phyloP scores from a whole-genome alignment of 2,113 vertebrate genomes.

The Saccopteryx leptura region DNA sequence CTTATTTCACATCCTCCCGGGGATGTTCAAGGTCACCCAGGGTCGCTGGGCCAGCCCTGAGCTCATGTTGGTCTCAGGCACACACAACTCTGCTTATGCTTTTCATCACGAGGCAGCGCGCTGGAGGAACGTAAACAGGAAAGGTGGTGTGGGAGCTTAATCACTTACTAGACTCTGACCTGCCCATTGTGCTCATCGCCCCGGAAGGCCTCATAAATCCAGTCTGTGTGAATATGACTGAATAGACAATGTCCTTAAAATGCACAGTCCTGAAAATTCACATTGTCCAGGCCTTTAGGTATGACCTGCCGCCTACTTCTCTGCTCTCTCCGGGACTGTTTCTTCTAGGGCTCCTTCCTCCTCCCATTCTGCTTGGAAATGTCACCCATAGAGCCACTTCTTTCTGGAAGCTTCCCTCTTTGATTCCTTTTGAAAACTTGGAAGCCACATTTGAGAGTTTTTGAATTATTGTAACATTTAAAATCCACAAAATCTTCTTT shows the following conservation, averaged over 20 bases:
- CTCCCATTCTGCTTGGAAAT: neutral
- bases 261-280: constrained; percentile 59
- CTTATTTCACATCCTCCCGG: neutral
- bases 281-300: neutral
- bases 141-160: constrained; percentile 71
- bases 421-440: constrained; percentile 19
- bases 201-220: constrained; percentile 44
- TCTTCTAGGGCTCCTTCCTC: neutral
- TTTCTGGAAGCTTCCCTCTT: neutral
- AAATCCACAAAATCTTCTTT: constrained; percentile 73
- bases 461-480: constrained; percentile 68
- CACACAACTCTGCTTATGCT: constrained; percentile 66
- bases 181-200: neutral
- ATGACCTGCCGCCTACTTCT: constrained; percentile 63
- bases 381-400: constrained; percentile 72
- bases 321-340: constrained; percentile 29
- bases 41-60: constrained; percentile 50
- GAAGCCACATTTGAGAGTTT: constrained; percentile 50
- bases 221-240: constrained; percentile 76
- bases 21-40: neutral
- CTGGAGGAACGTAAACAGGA: constrained; percentile 75
- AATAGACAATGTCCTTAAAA: constrained; percentile 64
- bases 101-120: constrained; percentile 59
- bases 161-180: constrained; percentile 57
- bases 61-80: constrained; percentile 68